phyloP scores from a whole-genome alignment of 2,113 vertebrate species.

The Sander vitreus region DNA sequence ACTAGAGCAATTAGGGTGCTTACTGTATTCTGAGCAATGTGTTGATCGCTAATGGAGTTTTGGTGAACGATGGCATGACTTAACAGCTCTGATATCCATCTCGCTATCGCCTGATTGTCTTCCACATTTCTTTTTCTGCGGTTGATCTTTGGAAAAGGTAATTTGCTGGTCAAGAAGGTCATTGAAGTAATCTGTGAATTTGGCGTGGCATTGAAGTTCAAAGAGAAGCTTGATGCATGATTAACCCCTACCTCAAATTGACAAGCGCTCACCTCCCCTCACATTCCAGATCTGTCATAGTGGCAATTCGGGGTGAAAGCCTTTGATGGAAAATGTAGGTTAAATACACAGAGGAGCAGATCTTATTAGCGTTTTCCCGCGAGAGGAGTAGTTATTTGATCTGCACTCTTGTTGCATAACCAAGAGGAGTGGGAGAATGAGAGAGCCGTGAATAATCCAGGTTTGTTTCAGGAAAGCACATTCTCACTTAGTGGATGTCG shows the following conservation, averaged over 20 bases:
- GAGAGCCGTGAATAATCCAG: conserved; percentile 76
- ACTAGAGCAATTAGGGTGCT: conserved; percentile 6
- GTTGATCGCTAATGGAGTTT: conserved; percentile 25
- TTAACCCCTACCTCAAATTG: conserved; percentile 59
- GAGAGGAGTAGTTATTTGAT: conserved; percentile 76
- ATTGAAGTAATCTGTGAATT: conserved; percentile 16
- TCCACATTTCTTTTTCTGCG: not conserved
- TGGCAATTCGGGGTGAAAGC: conserved; percentile 63
- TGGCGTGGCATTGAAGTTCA: conserved; percentile 27
- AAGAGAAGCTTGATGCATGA: conserved; percentile 19
- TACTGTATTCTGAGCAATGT: conserved; percentile 6
- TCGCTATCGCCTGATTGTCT: conserved; percentile 2
- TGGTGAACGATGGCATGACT: conserved; percentile 27
- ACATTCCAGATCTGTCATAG: conserved; percentile 67
- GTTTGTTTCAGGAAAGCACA: conserved; percentile 74
- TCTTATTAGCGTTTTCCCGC: conserved; percentile 79
- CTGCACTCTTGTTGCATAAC: conserved; percentile 75
- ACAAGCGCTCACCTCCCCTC: conserved; percentile 53
- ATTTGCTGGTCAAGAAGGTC: conserved; percentile 33
- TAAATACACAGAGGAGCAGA: conserved; percentile 82
- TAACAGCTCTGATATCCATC: conserved; percentile 14
- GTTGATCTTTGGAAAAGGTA: conserved; percentile 7
- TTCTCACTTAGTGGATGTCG: conserved; percentile 44
- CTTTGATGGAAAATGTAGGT: conserved; percentile 84
- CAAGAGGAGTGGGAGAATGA: conserved; percentile 63